Conservation (phyloP, 2,888 invertebrate genomes). For the Drosophila vallismaia region DNA sequence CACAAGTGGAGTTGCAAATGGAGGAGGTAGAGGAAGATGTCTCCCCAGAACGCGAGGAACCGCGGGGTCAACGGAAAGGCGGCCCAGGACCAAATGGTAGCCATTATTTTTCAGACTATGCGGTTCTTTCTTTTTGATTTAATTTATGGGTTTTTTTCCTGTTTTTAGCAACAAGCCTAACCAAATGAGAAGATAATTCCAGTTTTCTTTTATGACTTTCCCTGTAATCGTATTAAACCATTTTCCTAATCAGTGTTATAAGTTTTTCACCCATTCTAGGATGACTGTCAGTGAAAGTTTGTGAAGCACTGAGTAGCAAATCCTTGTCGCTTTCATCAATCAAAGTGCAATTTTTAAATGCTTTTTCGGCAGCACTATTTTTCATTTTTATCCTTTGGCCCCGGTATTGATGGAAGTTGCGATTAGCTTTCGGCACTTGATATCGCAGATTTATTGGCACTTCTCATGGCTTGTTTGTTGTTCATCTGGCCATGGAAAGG, state of each 20-base stretch:
- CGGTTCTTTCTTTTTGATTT: not conserved
- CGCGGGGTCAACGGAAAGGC: constrained; percentile 26
- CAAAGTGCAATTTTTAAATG: constrained; percentile 46
- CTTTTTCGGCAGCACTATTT: constrained; percentile 55
- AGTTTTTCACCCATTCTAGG: constrained; percentile 21
- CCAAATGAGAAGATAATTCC: too few relatives aligned
- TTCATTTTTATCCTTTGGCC: constrained; percentile 46
- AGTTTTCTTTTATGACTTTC: too few relatives aligned
- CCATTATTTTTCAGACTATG: constrained; percentile 4
- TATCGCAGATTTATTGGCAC: constrained; percentile 68
- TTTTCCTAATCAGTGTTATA: constrained; percentile 7
- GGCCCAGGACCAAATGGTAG: constrained; percentile 47
- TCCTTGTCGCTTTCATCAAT: constrained; percentile 58
- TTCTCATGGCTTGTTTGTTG: constrained; percentile 42
- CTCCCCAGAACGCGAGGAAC: constrained; percentile 24
- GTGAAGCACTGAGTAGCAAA: constrained; percentile 36
- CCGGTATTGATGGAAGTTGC: constrained; percentile 16
- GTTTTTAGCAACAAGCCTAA: not conserved
- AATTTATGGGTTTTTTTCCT: not conserved
- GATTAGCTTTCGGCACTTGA: constrained; percentile 47
- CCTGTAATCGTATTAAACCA: not conserved
- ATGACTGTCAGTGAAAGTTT: constrained; percentile 25
- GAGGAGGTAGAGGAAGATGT: constrained; percentile 20
- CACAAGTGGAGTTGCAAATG: constrained; percentile 33
- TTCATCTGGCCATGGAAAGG: constrained; percentile 16